A percentile compares a stretch with the other conserved stretches of the same genome.
phyloP scores from a whole-genome alignment of 2,797 vertebrate species.

The Anguilla marmorata region DNA sequence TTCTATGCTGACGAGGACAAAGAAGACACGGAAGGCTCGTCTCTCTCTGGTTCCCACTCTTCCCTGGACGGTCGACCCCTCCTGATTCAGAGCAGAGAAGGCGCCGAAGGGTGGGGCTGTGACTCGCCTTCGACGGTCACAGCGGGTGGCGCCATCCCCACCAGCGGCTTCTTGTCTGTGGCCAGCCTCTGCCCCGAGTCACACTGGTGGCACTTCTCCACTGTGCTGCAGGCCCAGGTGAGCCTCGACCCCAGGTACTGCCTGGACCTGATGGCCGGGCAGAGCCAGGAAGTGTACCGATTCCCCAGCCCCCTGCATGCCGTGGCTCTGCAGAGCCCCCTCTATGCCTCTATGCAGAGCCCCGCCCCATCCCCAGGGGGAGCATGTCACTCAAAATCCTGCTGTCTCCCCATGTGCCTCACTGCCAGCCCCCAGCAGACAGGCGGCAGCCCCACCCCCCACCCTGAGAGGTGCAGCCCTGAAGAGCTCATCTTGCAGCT shows the following conservation, averaged over 20 bases:
- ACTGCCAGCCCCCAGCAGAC: background rate
- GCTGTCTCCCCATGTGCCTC: background rate
- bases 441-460: background rate
- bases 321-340: conserved; percentile 55
- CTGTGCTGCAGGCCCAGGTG: conserved; percentile 49
- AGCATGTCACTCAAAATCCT: background rate
- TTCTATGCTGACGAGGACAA: background rate
- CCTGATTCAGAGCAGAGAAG: conserved; percentile 22
- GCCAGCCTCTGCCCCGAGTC: conserved; percentile 52
- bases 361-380: background rate
- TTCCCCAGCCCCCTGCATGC: conserved; percentile 59
- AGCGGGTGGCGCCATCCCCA: conserved; percentile 38
- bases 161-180: conserved; percentile 42
- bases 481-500: conserved; percentile 32
- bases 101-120: background rate
- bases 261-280: conserved; percentile 42
- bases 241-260: conserved; percentile 45
- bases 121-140: background rate
- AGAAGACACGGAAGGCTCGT: background rate
- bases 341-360: conserved; percentile 34
- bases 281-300: conserved; percentile 49
- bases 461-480: background rate
- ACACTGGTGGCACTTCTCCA: conserved; percentile 49
- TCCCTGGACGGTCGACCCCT: conserved; percentile 27
- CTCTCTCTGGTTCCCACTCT: conserved; percentile 37